Base-by-base conservation (phyloP, 1,140 invertebrate species). In the Drosophila navojoa region DNA sequence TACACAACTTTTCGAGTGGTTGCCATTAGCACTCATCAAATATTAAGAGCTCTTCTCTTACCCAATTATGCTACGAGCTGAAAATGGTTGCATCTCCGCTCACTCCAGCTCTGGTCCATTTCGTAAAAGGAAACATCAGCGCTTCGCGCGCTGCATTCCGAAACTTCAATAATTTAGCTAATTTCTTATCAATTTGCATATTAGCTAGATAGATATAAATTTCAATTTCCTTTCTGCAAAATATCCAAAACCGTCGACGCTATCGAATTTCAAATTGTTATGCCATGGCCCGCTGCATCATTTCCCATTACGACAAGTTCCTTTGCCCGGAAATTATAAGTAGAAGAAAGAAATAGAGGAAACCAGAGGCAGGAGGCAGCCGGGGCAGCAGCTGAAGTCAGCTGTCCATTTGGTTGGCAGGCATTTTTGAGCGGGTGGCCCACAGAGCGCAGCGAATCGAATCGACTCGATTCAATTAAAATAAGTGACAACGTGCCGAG, bases 281-380 rank as follows among this genome's bases (percentile, higher is more conserved):
- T 75, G 60, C 57, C 61, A 61, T 47, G 55, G 59, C 57, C 29
- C 7, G 45, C 13, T 19, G 53, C 64, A 58, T 47, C 49, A 59
- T 58, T 79, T 80, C 77, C 64, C 66, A 77, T 85, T 85, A 69
- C 44, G 82, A n/a, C 64, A 16, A 77, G 68, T 82, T 86, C 84
- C 82, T 77, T 66, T 69, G 72, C 49, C 71, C 82, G 82, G 82
- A 87, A 87, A 87, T 87, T 87, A 87, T 82, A 61, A 78, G 19
- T 0, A 22, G 19, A 2, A 22, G 19, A 76, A 72, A 75, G 61
- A 55, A 67, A 6, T 49, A 5, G 11, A 53, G 11, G 35, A 3
- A 0, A 38, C 1, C 40, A 16, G 1, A 38, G 16, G 22, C 5
- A 45, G 16, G 3, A 49, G 49, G 4, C 22, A 45, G 35, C 9